A percentile compares a stretch with the other conserved stretches of the same genome.
These are phyloP conservation scores for Drosophila parthenogenetica DNA, from an alignment of 2,888 invertebrate genomes.

Conservation along the genomic window DNA sequence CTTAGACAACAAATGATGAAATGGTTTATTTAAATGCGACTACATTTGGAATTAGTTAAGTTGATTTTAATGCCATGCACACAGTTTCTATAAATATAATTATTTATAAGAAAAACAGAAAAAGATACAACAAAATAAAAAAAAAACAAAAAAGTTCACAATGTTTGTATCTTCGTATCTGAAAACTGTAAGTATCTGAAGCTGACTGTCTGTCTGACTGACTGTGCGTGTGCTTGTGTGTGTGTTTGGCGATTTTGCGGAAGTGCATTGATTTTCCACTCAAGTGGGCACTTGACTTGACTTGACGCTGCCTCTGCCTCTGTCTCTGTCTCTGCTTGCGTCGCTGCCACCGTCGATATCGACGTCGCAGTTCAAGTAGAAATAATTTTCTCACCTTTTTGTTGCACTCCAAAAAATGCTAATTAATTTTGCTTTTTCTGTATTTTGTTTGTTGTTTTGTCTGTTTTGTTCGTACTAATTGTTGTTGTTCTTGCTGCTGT, in stretches of 20 bases:
- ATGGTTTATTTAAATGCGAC: constrained; percentile 13
- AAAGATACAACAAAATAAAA: constrained; percentile 2
- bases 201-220: constrained; percentile 21
- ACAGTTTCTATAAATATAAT: constrained; percentile 39
- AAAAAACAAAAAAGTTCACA: background rate
- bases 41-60: constrained; percentile 25
- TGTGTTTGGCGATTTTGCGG: constrained; percentile 62
- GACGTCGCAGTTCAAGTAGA: constrained; percentile 39
- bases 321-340: background rate
- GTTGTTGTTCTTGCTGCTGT: constrained; percentile 26
- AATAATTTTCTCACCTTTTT: constrained; percentile 74
- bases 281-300: constrained; percentile 70
- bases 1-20: constrained; percentile 24
- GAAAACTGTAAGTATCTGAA: constrained; percentile 23
- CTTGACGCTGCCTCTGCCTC: constrained; percentile 14
- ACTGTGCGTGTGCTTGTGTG: constrained; percentile 35
- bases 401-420: constrained; percentile 66
- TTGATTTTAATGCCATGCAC: constrained; percentile 31
- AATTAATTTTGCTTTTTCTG: constrained; percentile 56
- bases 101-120: constrained; percentile 25
- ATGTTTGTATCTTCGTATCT: constrained; percentile 27
- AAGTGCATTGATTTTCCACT: constrained; percentile 78
- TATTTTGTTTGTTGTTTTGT: background rate
- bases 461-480: background rate
- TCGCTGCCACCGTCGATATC: constrained; percentile 3